Percentiles rank a stretch among this genome's conserved stretches.
Conservation (phyloP, 2,888 invertebrate species). For the Crematogaster levior region DNA sequence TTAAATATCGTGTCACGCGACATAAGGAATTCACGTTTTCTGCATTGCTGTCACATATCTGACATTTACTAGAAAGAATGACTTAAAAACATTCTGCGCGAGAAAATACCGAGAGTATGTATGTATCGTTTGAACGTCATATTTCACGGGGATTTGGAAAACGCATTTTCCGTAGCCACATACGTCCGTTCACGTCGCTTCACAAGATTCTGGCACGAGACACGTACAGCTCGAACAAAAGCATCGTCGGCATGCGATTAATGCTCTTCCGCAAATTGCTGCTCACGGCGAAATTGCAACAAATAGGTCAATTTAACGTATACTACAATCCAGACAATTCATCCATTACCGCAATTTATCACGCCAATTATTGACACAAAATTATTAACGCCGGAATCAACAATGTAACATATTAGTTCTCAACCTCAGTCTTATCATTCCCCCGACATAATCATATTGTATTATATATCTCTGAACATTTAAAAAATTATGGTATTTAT, state of each 20-base stretch:
- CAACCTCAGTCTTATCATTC: conserved; percentile 9
- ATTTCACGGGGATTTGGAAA: conserved; percentile 43
- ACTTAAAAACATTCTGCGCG: conserved; percentile 29
- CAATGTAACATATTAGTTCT: conserved; percentile 31
- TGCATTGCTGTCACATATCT: conserved; percentile 10
- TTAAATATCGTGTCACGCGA: conserved; percentile 30
- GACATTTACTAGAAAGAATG: conserved; percentile 18
- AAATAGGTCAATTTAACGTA: conserved; percentile 46
- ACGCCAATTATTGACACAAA: conserved; percentile 46
- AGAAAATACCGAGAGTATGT: neutral
- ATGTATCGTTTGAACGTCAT: conserved; percentile 35
- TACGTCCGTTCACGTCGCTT: neutral
- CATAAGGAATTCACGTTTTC: neutral
- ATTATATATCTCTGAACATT: neutral
- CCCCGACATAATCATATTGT: neutral
- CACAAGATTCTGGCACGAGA: neutral
- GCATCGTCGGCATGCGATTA: conserved; percentile 44
- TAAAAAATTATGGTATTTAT: neutral
- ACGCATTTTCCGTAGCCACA: conserved; percentile 27
- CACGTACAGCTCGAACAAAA: conserved; percentile 3
- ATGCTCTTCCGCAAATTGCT: conserved; percentile 34
- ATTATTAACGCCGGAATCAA: conserved; percentile 46
- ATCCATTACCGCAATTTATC: conserved; percentile 48
- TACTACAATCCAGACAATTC: conserved; percentile 42
- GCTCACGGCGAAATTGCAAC: conserved; percentile 33